Percentiles rank a stretch among this genome's conserved stretches.
phyloP scores from a whole-genome alignment of 2,888 invertebrate species.

The Spicauda simplicius region DNA sequence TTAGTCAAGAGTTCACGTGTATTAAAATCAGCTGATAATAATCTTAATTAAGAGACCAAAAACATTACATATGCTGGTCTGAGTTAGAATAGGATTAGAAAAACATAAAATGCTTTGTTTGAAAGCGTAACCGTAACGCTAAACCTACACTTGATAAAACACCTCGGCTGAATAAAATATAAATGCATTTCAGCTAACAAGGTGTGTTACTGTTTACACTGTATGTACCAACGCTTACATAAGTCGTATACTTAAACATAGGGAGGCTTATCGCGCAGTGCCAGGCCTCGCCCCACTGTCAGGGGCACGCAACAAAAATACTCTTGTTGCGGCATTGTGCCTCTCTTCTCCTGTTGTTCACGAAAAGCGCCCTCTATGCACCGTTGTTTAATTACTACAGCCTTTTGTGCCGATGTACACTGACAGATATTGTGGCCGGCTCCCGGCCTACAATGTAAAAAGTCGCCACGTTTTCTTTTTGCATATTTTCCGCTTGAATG shows the following conservation, averaged over 20 bases:
- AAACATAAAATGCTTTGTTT: neutral
- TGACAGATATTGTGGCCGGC: constrained; percentile 39
- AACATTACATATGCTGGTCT: no score
- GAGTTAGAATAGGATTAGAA: no score
- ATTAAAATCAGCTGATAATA: no score
- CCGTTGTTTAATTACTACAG: constrained; percentile 74
- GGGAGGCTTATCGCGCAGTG: constrained; percentile 63
- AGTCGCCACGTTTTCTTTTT: constrained; percentile 38
- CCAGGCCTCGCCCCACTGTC: constrained; percentile 58
- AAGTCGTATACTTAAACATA: constrained; percentile 34
- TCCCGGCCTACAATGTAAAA: constrained; percentile 39
- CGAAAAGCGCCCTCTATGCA: constrained; percentile 62
- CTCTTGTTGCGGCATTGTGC: constrained; percentile 70
- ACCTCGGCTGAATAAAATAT: constrained; percentile 23
- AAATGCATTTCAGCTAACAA: constrained; percentile 37
- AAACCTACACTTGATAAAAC: constrained; percentile 9
- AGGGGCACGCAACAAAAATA: constrained; percentile 76
- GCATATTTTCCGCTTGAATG: constrained; percentile 41
- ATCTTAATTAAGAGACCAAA: no score
- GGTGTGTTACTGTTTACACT: constrained; percentile 23
- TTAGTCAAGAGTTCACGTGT: no score
- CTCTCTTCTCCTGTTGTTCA: constrained; percentile 53
- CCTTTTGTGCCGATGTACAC: constrained; percentile 56
- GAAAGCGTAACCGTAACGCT: neutral
- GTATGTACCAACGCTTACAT: constrained; percentile 22